Evolutionary conservation across 2,888 invertebrate species (phyloP), one percentile per base, ranked within the genome.

Genomic region (Eupelmus urozonus): DNA sequence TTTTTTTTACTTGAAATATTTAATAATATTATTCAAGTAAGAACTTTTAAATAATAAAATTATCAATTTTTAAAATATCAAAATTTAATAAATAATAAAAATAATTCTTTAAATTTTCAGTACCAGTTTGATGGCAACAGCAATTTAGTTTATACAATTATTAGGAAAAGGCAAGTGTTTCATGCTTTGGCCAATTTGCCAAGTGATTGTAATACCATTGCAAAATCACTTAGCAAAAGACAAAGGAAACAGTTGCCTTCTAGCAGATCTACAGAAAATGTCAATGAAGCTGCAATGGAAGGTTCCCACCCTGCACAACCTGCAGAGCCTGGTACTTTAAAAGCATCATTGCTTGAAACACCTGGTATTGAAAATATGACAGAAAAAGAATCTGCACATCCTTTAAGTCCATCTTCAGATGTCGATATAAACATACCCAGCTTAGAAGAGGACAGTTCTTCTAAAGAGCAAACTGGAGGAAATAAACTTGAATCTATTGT

Each of bases 1-100:
- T 99, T 99, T 92, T 99, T 99, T 91, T 91, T 99, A 65, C 92
- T 99, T 69, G 99, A 99, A 92, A 98, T 99, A 88, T 99, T 99
- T 91, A 99, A 99, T 91, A 99, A 99, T 90, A 98, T 99, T 84
- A 99, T 99, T 84, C 99, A 99, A 92, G 87, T 85, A 78, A 80
- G 75, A 76, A n/a, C 53, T 45, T 7, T 20, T 80, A 34, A 72
- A 40, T 55, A 51, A 51, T 18, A 13, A 63, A 60, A 40, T 60
- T 59, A 11, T 40, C 53, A 45, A 29, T 42, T 51, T 65, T 18
- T 27, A 13, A 62, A 11, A 71, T n/a, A 34, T 59, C 25, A 40
- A 51, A 23, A 62, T 65, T 1, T n/a, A 73, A 53, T 40, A 27
- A 65, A 63, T 53, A 23, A 0, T 66, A 63, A 66, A 29, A 66